Conservation (phyloP, 2,888 invertebrate genomes). For the Smittia sp. region DNA sequence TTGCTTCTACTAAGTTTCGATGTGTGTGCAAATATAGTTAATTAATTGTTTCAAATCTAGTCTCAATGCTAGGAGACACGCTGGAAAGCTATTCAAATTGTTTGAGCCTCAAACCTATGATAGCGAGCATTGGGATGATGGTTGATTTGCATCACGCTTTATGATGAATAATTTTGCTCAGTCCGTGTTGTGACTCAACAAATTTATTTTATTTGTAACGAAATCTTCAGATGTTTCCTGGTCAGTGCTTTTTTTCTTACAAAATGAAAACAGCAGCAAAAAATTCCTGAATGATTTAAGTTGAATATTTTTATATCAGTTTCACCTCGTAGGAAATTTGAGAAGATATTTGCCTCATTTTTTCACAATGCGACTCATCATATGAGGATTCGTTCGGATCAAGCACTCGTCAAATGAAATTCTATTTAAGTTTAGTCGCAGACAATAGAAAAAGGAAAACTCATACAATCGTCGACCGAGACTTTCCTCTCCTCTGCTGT, state of each 20-base stretch:
- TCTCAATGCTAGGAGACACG: too few relatives aligned
- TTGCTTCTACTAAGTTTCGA: not conserved
- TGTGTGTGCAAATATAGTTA: too few relatives aligned
- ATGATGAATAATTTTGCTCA: too few relatives aligned
- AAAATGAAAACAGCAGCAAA: not conserved
- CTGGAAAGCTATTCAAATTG: too few relatives aligned
- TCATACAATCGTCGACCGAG: constrained; percentile 3
- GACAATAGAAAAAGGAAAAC: constrained; percentile 6
- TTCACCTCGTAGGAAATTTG: not conserved
- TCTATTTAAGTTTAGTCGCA: constrained; percentile 12
- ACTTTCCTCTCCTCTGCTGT: not conserved
- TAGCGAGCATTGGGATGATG: too few relatives aligned
- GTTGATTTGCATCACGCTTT: too few relatives aligned
- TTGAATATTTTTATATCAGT: not conserved
- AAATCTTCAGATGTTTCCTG: too few relatives aligned
- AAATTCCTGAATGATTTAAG: not conserved
- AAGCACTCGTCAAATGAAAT: constrained; percentile 8
- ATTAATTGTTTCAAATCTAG: too few relatives aligned
- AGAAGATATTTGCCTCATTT: not conserved
- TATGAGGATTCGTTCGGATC: not conserved
- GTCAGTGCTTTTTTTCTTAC: too few relatives aligned
- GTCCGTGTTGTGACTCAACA: too few relatives aligned
- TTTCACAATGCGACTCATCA: not conserved
- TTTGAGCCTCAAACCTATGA: too few relatives aligned
- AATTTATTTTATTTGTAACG: too few relatives aligned